Evolutionary conservation across 1,140 invertebrate genomes (phyloP).

Genomic region (Eciton burchellii): DNA sequence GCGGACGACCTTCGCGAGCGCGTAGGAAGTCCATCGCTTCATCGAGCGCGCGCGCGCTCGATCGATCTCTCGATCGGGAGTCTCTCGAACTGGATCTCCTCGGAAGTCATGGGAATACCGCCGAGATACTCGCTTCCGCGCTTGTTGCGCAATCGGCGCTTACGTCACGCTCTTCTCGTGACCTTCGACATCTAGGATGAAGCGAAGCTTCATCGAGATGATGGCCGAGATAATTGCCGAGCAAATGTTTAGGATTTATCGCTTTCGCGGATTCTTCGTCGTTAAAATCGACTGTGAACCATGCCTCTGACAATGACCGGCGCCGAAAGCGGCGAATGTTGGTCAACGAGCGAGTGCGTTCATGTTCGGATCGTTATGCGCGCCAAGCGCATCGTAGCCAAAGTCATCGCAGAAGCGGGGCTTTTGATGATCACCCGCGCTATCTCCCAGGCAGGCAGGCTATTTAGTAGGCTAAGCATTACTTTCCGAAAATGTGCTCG

Average conservation of each 20-base stretch:
- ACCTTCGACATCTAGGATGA: no score
- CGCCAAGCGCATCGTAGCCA: not conserved
- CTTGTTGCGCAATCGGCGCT: no score
- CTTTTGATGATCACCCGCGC: not conserved
- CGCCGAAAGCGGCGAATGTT: not conserved
- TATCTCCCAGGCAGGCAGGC: slow-evolving; percentile 44
- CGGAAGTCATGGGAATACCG: no score
- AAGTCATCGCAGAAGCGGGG: not conserved
- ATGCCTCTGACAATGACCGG: not conserved
- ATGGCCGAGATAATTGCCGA: no score
- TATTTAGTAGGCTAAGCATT: slow-evolving; percentile 67
- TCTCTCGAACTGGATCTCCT: no score
- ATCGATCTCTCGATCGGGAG: not conserved
- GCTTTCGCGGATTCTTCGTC: not conserved
- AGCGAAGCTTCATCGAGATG: no score
- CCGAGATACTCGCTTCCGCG: no score
- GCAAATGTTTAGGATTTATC: not conserved
- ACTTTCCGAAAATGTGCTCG: slow-evolving; percentile 50
- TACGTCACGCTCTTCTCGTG: no score
- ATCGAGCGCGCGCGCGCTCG: not conserved
- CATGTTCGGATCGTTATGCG: not conserved
- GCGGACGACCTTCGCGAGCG: slow-evolving; percentile 60
- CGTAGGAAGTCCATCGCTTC: slow-evolving; percentile 16
- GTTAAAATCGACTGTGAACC: not conserved
- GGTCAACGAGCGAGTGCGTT: not conserved